Percentiles rank a stretch among this genome's conserved stretches.
phyloP scores from a whole-genome alignment of 2,113 vertebrate genomes.

The Psilopsiagon aymara region DNA sequence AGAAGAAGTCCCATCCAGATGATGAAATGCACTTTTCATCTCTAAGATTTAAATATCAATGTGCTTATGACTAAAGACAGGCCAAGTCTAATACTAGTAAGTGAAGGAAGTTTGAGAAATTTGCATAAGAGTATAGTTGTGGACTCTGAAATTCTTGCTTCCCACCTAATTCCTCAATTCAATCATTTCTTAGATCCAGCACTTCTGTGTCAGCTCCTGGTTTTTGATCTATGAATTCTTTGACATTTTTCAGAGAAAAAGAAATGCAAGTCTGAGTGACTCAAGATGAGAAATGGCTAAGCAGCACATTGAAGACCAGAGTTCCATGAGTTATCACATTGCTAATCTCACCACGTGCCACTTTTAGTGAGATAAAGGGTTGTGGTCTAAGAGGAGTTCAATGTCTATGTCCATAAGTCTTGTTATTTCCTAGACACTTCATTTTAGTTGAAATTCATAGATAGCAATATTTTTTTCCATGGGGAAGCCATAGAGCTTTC shows the following conservation, averaged over 20 bases:
- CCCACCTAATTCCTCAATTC: not conserved
- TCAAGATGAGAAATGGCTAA: not conserved
- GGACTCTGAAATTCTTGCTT: not conserved
- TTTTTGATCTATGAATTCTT: slow-evolving; percentile 49
- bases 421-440: not conserved
- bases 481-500: not conserved
- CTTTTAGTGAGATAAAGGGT: not conserved
- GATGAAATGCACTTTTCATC: not conserved
- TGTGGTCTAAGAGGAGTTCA: not conserved
- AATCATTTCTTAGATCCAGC: slow-evolving; percentile 7
- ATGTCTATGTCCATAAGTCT: not conserved
- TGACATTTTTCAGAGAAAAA: slow-evolving; percentile 12
- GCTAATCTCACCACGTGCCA: not conserved
- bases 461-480: not conserved
- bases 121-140: not conserved
- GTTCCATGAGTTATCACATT: not conserved
- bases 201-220: not conserved
- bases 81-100: not conserved
- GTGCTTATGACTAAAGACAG: not conserved
- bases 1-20: not conserved
- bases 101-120: not conserved
- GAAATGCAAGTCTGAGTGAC: not conserved
- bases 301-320: not conserved
- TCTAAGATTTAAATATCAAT: not conserved
- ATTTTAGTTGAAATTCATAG: not conserved